Percentiles rank a stretch among this genome's conserved stretches.
phyloP scores from a whole-genome alignment of 2,113 vertebrate genomes.

The Ammospiza caudacuta region DNA sequence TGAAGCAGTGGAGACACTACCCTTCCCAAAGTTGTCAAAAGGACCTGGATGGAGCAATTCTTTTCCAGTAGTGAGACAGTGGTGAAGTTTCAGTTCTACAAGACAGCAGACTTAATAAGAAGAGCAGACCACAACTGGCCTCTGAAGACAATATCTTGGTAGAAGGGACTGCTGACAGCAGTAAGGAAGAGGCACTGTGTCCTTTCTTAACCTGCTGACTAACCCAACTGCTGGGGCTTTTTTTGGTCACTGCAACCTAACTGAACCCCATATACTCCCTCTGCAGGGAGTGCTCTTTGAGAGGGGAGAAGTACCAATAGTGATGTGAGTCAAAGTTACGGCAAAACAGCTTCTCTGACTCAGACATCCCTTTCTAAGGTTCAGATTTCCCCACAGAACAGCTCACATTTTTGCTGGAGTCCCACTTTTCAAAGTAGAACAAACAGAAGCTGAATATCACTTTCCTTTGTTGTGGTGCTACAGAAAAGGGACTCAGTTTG shows the following conservation, averaged over 20 bases:
- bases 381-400: not conserved
- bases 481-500: not conserved
- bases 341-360: constrained; percentile 11
- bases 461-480: not conserved
- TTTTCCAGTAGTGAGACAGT: not conserved
- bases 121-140: not conserved
- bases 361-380: not conserved
- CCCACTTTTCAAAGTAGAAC: not conserved
- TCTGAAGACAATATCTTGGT: not conserved
- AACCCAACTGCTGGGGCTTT: not conserved
- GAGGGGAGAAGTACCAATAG: not conserved
- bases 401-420: constrained; percentile 3
- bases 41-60: not conserved
- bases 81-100: not conserved
- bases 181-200: not conserved
- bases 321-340: not conserved
- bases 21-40: not conserved
- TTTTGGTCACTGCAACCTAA: not conserved
- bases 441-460: not conserved
- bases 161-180: not conserved
- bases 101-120: not conserved
- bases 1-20: not conserved
- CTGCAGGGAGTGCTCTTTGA: not conserved
- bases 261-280: not conserved
- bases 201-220: not conserved